phyloP scores from a whole-genome alignment of 2,797 vertebrate genomes.

The Pteropus rufus region DNA sequence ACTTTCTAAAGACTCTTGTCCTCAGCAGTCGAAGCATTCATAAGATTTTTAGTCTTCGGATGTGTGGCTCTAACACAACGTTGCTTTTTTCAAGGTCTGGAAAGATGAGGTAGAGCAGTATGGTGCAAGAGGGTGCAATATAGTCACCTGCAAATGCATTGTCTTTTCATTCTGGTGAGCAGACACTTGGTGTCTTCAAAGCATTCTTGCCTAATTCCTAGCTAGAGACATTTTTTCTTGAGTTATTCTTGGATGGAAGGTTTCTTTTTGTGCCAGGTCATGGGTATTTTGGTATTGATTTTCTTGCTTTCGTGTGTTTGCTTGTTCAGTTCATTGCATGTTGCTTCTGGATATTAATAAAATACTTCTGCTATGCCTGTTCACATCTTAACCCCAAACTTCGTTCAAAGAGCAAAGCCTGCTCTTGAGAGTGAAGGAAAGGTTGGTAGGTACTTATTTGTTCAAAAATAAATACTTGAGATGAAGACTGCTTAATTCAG shows the following conservation, averaged over 20 bases:
- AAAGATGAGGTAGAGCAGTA: neutral
- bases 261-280: constrained; percentile 55
- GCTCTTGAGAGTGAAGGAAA: neutral
- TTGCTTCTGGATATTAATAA: constrained; percentile 56
- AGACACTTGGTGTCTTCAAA: constrained; percentile 58
- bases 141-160: constrained; percentile 34
- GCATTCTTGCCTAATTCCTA: constrained; percentile 52
- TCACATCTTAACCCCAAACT: constrained; percentile 3
- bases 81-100: neutral
- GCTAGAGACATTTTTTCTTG: constrained; percentile 62
- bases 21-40: neutral
- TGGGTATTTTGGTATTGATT: constrained; percentile 69
- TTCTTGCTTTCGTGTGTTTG: constrained; percentile 56
- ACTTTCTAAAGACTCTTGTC: neutral
- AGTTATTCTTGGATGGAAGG: constrained; percentile 60
- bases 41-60: neutral
- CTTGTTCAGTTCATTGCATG: constrained; percentile 50
- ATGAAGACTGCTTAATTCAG: constrained; percentile 8
- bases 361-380: neutral
- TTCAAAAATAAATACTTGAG: constrained; percentile 35
- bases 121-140: neutral
- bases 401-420: neutral
- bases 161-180: constrained; percentile 50
- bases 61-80: neutral
- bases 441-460: neutral